Evolutionary conservation across 2,888 invertebrate genomes (phyloP).

Genomic region (Synanthedon formicaeformis): DNA sequence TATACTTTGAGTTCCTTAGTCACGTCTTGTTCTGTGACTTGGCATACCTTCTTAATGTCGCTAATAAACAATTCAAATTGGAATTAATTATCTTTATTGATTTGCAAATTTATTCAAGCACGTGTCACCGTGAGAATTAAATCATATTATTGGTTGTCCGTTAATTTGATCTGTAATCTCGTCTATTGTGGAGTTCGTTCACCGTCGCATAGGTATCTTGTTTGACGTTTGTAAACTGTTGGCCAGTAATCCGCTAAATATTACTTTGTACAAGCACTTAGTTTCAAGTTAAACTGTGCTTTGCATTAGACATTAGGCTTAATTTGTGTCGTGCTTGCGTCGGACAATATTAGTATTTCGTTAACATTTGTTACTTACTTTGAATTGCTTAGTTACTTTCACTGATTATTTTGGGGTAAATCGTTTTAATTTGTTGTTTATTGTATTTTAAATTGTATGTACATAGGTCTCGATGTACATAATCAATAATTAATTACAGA

Average conservation of each 20-base stretch:
- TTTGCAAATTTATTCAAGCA: neutral
- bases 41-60: too few relatives aligned
- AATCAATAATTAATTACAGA: too few relatives aligned
- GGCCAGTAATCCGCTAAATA: constrained; percentile 34
- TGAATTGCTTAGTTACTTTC: neutral
- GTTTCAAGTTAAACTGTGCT: constrained; percentile 59
- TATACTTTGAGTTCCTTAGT: too few relatives aligned
- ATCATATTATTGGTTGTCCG: neutral
- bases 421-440: too few relatives aligned
- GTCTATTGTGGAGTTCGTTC: too few relatives aligned
- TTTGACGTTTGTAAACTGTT: neutral
- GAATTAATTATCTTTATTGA: neutral
- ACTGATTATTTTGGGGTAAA: too few relatives aligned
- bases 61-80: too few relatives aligned
- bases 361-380: constrained; percentile 49
- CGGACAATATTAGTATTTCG: constrained; percentile 63
- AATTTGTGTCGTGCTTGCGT: constrained; percentile 59
- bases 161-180: too few relatives aligned
- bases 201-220: too few relatives aligned
- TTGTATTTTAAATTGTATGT: too few relatives aligned
- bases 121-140: neutral
- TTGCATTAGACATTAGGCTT: constrained; percentile 64
- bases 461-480: too few relatives aligned
- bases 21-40: constrained; percentile 1
- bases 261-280: constrained; percentile 63